Evolutionary conservation across 2,797 vertebrate species (phyloP).

Genomic region (Silurus aristotelis): DNA sequence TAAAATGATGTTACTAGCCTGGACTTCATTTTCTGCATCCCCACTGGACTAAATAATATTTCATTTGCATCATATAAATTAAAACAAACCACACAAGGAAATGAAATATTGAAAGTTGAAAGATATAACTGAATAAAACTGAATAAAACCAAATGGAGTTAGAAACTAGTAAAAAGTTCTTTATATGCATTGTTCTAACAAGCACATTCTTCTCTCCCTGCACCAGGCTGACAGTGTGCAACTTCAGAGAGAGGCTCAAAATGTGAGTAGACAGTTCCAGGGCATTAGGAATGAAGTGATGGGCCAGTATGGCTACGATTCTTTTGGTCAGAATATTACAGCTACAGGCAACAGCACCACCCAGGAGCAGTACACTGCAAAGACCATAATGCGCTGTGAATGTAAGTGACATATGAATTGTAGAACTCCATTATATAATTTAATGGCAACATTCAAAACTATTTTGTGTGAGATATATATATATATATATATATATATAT

Average conservation of each 20-base stretch:
- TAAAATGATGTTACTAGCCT: neutral
- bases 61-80: neutral
- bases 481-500: no score
- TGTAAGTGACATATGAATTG: conserved; percentile 59
- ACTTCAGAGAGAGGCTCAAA: conserved; percentile 65
- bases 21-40: neutral
- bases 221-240: conserved; percentile 65
- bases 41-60: neutral
- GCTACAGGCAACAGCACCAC: conserved; percentile 68
- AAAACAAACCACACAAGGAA: neutral
- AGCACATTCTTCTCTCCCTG: neutral
- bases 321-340: neutral
- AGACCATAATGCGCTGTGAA: conserved; percentile 80
- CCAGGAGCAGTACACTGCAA: conserved; percentile 76
- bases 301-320: conserved; percentile 69
- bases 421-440: neutral
- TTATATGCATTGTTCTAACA: neutral
- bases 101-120: neutral
- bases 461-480: no score
- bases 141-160: no score
- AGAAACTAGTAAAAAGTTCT: neutral
- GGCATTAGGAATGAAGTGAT: conserved; percentile 76
- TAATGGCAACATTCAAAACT: neutral
- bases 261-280: conserved; percentile 69
- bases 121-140: neutral